Evolutionary conservation across 2,888 invertebrate species (phyloP).

Genomic region (Polyommatus iphigenia): DNA sequence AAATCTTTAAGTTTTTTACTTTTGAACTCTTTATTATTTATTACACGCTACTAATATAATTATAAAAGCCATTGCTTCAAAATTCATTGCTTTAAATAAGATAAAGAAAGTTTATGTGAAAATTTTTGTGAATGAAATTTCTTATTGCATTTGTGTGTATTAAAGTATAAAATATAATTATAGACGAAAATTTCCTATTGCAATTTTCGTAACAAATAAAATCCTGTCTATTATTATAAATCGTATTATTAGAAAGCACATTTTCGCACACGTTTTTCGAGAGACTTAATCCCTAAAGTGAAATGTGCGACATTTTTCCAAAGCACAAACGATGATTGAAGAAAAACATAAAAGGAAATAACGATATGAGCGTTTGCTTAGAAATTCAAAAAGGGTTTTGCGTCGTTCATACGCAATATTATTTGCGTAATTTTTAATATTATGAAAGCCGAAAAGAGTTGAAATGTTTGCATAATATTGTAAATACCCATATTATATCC

Average conservation of each 20-base stretch:
- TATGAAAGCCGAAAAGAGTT: not conserved
- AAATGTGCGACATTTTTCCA: conserved; percentile 25
- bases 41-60: no score
- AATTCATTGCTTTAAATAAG: no score
- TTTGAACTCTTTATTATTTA: no score
- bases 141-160: not conserved
- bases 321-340: conserved; percentile 39
- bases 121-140: not conserved
- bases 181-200: not conserved
- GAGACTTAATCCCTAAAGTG: conserved; percentile 8
- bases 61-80: no score
- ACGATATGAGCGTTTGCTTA: conserved; percentile 55
- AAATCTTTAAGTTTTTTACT: no score
- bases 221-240: not conserved
- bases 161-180: no score
- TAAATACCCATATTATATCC: no score
- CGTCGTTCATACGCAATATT: conserved; percentile 34
- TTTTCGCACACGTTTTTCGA: not conserved
- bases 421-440: not conserved
- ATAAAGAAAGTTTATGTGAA: no score
- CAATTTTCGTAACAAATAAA: not conserved
- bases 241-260: not conserved
- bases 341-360: conserved; percentile 55
- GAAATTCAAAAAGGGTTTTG: conserved; percentile 49
- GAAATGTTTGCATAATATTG: not conserved